A percentile compares a stretch with the other conserved stretches of the same genome.
Conservation (phyloP, 2,888 invertebrate genomes). For the Himalopsyche japonica region DNA sequence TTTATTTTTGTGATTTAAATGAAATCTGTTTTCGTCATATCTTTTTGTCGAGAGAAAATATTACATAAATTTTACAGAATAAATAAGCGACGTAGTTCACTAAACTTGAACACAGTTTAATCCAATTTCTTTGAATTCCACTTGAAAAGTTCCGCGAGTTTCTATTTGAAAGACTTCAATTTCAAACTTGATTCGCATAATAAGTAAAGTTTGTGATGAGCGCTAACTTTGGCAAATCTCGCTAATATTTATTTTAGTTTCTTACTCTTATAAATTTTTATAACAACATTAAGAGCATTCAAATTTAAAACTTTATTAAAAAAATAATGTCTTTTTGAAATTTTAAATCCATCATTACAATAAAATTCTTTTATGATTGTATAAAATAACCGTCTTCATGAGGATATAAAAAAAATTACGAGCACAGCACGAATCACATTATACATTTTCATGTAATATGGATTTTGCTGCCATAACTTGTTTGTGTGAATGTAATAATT, state of each 20-base stretch:
- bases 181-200: slow-evolving; percentile 42
- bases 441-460: no score
- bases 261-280: background rate
- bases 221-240: background rate
- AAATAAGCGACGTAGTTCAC: slow-evolving; percentile 25
- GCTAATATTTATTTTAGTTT: background rate
- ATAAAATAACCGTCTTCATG: no score
- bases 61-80: slow-evolving; percentile 24
- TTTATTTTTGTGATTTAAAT: background rate
- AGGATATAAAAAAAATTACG: no score
- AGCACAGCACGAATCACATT: no score
- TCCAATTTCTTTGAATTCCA: slow-evolving; percentile 25
- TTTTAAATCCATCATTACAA: no score
- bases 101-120: slow-evolving; percentile 34
- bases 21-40: slow-evolving; percentile 1
- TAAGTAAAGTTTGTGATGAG: slow-evolving; percentile 24
- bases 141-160: slow-evolving; percentile 11
- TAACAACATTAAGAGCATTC: background rate
- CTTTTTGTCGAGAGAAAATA: slow-evolving; percentile 6
- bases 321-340: background rate
- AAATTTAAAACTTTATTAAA: background rate
- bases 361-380: no score
- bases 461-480: no score
- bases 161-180: slow-evolving; percentile 28
- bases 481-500: no score